A percentile compares a stretch with the other conserved stretches of the same genome.
Evolutionary conservation across 92 coral and sea anemone species (phyloP).

Genomic region (Blastomussa wellsi): DNA sequence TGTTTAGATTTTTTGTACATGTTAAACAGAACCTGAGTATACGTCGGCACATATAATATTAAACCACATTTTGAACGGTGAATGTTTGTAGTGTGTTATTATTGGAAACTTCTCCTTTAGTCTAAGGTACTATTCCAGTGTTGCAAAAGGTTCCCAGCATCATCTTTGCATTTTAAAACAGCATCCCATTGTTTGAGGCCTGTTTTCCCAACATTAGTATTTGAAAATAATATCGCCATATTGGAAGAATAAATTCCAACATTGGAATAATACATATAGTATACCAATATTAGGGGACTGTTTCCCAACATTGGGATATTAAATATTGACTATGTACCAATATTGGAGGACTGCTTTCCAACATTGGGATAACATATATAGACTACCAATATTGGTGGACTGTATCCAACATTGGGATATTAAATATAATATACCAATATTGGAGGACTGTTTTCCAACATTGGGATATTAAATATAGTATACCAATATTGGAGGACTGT

Average conservation of each 20-base stretch:
- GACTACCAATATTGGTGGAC: too few species aligned
- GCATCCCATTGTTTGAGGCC: neutral
- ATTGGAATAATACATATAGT: conserved; percentile 1
- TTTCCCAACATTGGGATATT: conserved; percentile 10
- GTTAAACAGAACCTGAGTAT: too few species aligned
- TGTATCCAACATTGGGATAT: too few species aligned
- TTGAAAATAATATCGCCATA: neutral
- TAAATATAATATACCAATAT: too few species aligned
- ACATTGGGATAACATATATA: too few species aligned
- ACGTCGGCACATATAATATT: too few species aligned
- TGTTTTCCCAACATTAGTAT: neutral
- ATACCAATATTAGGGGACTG: conserved; percentile 14
- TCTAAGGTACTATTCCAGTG: conserved; percentile 18
- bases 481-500: too few species aligned
- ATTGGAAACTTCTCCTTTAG: conserved; percentile 16
- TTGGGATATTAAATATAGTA: too few species aligned
- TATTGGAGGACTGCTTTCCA: neutral
- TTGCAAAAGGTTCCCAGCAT: conserved; percentile 11
- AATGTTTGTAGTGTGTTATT: conserved; percentile 7
- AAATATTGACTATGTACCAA: neutral
- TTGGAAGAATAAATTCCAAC: conserved; percentile 18
- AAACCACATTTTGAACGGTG: conserved; percentile 16
- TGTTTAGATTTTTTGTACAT: too few species aligned
- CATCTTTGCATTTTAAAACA: neutral
- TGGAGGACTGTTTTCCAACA: too few species aligned